Conservation (phyloP, 2,888 invertebrate species). For the Drosophila ezoana region DNA sequence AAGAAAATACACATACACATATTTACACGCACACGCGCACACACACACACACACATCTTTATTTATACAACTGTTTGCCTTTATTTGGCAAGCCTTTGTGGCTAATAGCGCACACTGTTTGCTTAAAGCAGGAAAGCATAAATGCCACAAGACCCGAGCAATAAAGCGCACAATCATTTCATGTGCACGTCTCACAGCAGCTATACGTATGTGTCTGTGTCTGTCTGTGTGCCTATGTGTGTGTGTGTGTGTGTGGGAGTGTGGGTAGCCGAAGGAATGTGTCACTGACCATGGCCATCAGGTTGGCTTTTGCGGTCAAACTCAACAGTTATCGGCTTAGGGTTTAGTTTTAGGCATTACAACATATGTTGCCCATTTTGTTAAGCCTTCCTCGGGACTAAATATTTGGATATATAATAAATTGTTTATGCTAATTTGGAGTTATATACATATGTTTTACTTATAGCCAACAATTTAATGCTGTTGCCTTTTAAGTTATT, state of each 20-base stretch:
- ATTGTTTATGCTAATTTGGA: constrained; percentile 15
- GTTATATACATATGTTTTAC: not conserved
- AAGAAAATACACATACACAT: constrained; percentile 24
- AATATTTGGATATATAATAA: constrained; percentile 9
- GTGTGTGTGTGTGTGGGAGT: not conserved
- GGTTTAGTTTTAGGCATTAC: constrained; percentile 34
- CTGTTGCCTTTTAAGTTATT: not conserved
- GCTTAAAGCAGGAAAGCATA: constrained; percentile 54
- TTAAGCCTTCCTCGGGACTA: constrained; percentile 14
- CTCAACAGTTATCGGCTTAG: constrained; percentile 43
- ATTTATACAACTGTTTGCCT: constrained; percentile 55
- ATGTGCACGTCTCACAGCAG: constrained; percentile 9
- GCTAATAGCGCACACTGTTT: constrained; percentile 67
- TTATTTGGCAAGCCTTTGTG: constrained; percentile 66
- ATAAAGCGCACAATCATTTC: constrained; percentile 50
- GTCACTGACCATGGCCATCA: constrained; percentile 46
- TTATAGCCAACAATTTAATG: no score
- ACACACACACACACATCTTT: constrained; percentile 9
- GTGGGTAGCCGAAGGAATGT: constrained; percentile 19
- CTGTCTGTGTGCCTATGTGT: not conserved
- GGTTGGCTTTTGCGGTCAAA: constrained; percentile 44
- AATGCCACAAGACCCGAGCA: constrained; percentile 51
- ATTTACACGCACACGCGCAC: not conserved
- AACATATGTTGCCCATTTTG: constrained; percentile 44
- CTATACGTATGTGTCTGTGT: not conserved